Base-by-base conservation (phyloP, 2,888 invertebrate genomes). In the Eulithis prunata region DNA sequence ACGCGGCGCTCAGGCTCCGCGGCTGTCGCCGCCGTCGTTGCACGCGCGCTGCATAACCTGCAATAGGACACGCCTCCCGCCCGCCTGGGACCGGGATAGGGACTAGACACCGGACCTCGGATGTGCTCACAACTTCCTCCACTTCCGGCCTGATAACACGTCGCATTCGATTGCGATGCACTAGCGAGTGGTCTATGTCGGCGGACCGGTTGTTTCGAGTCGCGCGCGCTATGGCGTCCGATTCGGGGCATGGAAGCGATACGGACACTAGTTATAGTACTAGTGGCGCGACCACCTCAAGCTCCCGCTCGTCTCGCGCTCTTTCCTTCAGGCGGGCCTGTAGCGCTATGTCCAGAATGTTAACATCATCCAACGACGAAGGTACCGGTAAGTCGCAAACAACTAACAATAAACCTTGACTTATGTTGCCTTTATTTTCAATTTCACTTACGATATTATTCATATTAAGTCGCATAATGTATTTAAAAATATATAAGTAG, bases 51-150 rank as follows among this genome's bases (percentile, higher is more conserved):
- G 80, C 81, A 82, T 75, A 74, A 78, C 79, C 81, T 81, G 55
- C 68, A 69, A 64, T 75, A 41, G 46, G 82, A 70, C 78, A 79
- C 87, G 86, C 86, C 85, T 82, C 77, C 78, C 73, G 70, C 76
- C 78, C 32, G 68, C 69, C 69, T 74, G 75, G 71, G 73, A 69
- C 71, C 75, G 67, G 69, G n/a, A n/a, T n/a, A n/a, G n/a, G n/a
- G 70, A 71, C 70, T 65, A 70, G 63, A 69, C 41, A 45, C 60
- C 75, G 66, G 71, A 64, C 64, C 70, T 68, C 71, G 64, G 74
- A 72, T 77, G 76, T 77, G 75, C 72, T 82, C 86, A 86, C 74
- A 82, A 67, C 73, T 75, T 67, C 66, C 65, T 66, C 56, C 60
- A 71, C 66, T 62, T 72, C 75, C 69, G 76, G 71, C 66, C 47